Evolutionary conservation across 2,113 vertebrate species (phyloP).

Genomic region (Lonchura striata): DNA sequence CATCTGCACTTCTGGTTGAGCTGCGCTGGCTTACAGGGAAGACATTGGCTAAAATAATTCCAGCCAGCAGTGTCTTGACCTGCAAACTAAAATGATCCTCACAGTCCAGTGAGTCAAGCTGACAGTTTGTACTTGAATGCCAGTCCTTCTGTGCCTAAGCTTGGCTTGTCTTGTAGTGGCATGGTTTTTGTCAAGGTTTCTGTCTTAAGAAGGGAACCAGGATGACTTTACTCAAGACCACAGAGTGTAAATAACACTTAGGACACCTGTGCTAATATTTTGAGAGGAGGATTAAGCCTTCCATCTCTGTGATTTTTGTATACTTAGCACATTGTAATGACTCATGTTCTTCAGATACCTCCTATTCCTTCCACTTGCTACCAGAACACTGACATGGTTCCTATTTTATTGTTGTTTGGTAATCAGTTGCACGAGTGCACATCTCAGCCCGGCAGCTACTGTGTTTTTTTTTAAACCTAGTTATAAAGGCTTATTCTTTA

Average conservation of each 20-base stretch:
- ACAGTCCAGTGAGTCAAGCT: background rate
- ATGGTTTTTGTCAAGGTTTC: background rate
- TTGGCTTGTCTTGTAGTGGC: background rate
- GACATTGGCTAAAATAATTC: background rate
- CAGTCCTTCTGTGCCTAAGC: background rate
- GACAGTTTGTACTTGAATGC: background rate
- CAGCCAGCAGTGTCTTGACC: background rate
- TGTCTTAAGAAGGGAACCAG: background rate
- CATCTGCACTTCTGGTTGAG: background rate
- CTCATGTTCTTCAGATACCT: background rate
- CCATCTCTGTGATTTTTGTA: background rate
- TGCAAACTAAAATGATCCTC: background rate
- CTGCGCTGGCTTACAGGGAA: background rate
- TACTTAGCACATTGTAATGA: background rate
- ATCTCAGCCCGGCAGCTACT: background rate
- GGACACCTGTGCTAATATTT: background rate
- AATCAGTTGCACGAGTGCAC: background rate
- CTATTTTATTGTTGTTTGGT: background rate
- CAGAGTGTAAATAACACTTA: background rate
- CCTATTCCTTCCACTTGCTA: background rate
- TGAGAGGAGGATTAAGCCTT: background rate
- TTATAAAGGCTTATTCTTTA: background rate
- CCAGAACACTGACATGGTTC: background rate
- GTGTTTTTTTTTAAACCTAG: background rate
- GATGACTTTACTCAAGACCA: background rate